phyloP scores from a whole-genome alignment of 2,797 vertebrate genomes.

The Setipinna tenuifilis region DNA sequence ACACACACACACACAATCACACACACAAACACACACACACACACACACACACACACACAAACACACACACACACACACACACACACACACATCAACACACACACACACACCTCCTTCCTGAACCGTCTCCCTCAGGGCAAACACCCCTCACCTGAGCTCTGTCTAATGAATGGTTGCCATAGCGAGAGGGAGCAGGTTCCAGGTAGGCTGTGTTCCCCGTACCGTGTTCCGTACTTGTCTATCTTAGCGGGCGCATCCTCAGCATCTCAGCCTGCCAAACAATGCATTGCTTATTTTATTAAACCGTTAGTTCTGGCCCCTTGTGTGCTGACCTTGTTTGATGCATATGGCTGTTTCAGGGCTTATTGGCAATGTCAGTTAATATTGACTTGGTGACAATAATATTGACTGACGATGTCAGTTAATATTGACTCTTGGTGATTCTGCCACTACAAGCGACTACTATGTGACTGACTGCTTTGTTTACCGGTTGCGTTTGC shows the following conservation, averaged over 20 bases:
- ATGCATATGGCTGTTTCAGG: background rate
- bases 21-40: background rate
- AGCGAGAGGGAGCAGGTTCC: background rate
- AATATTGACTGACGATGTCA: background rate
- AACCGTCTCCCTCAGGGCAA: background rate
- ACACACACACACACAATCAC: background rate
- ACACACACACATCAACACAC: background rate
- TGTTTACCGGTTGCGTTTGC: background rate
- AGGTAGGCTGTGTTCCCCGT: background rate
- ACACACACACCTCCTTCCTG: background rate
- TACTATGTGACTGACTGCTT: background rate
- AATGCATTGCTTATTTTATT: background rate
- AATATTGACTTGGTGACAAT: background rate
- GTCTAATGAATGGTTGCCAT: conserved; percentile 34
- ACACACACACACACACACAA: background rate
- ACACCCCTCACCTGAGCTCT: background rate
- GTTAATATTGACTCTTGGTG: background rate
- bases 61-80: background rate
- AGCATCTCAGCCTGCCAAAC: too few species aligned
- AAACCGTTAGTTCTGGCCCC: background rate
- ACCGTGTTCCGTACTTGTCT: background rate
- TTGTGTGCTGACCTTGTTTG: background rate
- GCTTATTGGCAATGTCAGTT: background rate
- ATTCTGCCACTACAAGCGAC: background rate
- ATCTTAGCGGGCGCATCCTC: too few species aligned